Conservation (phyloP, 2,113 vertebrate genomes). For the Gnathonemus echidnorhynchus region DNA sequence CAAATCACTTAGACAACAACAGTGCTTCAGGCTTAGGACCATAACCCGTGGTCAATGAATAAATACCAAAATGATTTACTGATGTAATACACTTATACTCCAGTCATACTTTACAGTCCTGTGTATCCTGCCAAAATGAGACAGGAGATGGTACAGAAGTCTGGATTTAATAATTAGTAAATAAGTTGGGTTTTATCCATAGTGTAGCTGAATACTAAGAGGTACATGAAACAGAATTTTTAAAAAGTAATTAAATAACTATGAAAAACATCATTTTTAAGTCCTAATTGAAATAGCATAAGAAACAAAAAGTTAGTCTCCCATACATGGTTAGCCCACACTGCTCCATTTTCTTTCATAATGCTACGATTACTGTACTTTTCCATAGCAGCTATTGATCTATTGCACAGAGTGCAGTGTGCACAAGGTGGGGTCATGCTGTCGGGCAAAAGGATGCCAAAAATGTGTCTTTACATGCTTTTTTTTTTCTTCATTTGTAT, state of each 20-base stretch:
- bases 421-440: neutral
- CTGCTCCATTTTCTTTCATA: neutral
- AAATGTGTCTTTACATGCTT: no score
- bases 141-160: neutral
- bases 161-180: neutral
- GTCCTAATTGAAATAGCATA: neutral
- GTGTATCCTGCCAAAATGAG: neutral
- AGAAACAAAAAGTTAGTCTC: neutral
- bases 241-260: neutral
- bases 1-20: neutral
- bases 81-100: neutral
- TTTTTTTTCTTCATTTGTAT: no score
- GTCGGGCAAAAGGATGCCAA: no score
- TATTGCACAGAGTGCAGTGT: neutral
- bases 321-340: neutral
- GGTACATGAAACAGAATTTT: neutral
- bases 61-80: neutral
- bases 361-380: neutral
- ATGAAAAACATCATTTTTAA: neutral
- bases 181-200: neutral
- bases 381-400: neutral
- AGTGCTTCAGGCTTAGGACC: neutral
- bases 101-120: neutral
- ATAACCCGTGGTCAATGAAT: neutral
- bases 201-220: neutral